phyloP scores from a whole-genome alignment of 2,888 invertebrate genomes.

The Pseudococcus viburni region DNA sequence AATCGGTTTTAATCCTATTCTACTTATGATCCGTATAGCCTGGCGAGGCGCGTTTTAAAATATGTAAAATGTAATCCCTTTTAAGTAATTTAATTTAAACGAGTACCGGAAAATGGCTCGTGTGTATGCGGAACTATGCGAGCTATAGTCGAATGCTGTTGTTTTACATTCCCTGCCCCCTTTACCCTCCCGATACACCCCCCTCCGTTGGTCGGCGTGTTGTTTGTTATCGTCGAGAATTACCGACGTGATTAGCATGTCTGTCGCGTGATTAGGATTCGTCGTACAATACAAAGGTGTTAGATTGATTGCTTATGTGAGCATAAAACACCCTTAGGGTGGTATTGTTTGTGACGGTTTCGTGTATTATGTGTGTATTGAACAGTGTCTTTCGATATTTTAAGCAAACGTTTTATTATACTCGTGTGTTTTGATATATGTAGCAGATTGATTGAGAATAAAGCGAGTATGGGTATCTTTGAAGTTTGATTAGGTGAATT shows the following conservation, averaged over 20 bases:
- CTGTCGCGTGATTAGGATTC: conserved; percentile 29
- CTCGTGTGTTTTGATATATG: too few relatives aligned
- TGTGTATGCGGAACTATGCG: not conserved
- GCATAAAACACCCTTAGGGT: not conserved
- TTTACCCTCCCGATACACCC: not conserved
- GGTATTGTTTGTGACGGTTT: not conserved
- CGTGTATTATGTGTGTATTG: too few relatives aligned
- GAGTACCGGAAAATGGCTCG: conserved; percentile 30
- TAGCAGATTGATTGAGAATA: too few relatives aligned
- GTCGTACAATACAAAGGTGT: not conserved
- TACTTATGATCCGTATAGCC: conserved; percentile 20
- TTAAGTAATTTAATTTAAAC: conserved; percentile 49
- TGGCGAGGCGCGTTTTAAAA: conserved; percentile 11
- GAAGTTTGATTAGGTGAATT: too few relatives aligned
- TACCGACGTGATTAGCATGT: conserved; percentile 32
- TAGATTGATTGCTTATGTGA: conserved; percentile 7
- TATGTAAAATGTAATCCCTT: conserved; percentile 42
- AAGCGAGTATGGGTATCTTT: too few relatives aligned
- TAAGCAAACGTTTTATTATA: too few relatives aligned
- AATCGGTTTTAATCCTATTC: conserved; percentile 62
- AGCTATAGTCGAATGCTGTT: not conserved
- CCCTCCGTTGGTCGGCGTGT: not conserved
- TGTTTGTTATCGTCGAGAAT: conserved; percentile 47
- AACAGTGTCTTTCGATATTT: too few relatives aligned
- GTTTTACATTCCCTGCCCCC: not conserved